Evolutionary conservation across 2,797 vertebrate genomes (phyloP).

Genomic region (Acridotheres tristis): DNA sequence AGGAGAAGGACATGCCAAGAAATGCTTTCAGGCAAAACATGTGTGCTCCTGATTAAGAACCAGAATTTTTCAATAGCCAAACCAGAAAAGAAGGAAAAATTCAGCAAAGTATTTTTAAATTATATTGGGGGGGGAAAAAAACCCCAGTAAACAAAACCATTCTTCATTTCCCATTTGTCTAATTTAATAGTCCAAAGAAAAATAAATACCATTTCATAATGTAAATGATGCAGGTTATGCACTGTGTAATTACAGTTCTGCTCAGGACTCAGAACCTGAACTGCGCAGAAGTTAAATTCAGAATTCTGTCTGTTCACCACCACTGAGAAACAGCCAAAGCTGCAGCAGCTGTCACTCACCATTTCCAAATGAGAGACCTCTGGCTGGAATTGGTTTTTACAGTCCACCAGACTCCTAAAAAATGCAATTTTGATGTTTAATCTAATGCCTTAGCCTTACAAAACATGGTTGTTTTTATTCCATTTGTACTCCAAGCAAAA

Average conservation of each 20-base stretch:
- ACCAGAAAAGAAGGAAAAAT: not conserved
- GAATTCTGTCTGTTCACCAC: not conserved
- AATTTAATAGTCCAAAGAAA: not conserved
- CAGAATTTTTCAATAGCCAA: not conserved
- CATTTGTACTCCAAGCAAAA: not conserved
- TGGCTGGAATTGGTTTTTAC: not conserved
- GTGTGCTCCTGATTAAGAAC: not conserved
- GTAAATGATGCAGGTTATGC: not conserved
- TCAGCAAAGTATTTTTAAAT: not conserved
- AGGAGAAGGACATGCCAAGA: not conserved
- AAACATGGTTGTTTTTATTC: not conserved
- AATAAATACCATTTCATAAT: not conserved
- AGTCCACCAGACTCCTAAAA: not conserved
- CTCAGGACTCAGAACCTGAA: not conserved
- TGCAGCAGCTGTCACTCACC: not conserved
- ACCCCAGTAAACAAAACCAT: not conserved
- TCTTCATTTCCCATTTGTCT: not conserved
- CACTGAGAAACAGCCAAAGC: not conserved
- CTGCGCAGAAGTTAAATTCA: not conserved
- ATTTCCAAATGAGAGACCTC: not conserved
- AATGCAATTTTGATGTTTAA: not conserved
- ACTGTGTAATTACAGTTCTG: not conserved
- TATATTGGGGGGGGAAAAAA: accelerated
- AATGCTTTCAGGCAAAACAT: not conserved
- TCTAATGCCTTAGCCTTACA: not conserved